Base-by-base conservation (phyloP, 2,888 invertebrate genomes). In the Priocnemis perturbator region DNA sequence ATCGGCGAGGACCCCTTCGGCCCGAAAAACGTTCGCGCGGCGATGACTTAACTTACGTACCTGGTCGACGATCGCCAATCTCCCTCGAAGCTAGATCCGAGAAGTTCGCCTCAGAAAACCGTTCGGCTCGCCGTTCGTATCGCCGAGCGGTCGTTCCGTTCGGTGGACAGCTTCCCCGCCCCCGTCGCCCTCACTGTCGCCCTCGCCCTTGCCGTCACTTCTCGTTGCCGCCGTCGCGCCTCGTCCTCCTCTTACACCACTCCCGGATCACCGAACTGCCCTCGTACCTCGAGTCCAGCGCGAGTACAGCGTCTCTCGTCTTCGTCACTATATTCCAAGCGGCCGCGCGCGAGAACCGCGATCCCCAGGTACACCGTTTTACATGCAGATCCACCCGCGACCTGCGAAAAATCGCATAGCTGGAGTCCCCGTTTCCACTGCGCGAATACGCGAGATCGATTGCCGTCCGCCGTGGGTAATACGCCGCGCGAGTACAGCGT, bases 151-250 rank as follows among this genome's bases (percentile, higher is more conserved):
- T 81, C 76, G 79, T 81, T 85, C 83, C 83, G 83, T 83, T 84
- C 81, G 83, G 82, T 84, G 84, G 76, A 84, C 84, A 81, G 80
- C 83, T 83, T 86, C 86, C 87, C 86, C 81, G 67, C 69, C 76
- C 64, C 72, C 74, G 74, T 64, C 63, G 50, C 67, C 57, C 60
- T 64, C 63, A 44, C 44, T 23, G 56, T 45, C 55, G 56, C 57
- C 20, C 50, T 59, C 21, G 45, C 60, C 60, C 52, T 52, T 50
- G 47, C 44, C 23, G 19, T 19, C 57, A 26, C 21, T 21, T 50
- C 71, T 63, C 19, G 67, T 69, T 74, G 73, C 71, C 69, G 71
- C 63, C 68, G 68, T 44, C 61, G 30, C 65, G 67, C 63, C 57
- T 67, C n/a, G n/a, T n/a, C n/a, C 61, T 64, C 71, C 44, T 67